phyloP scores from a whole-genome alignment of 2,113 vertebrate genomes.

The Onychorhynchus coronatus region DNA sequence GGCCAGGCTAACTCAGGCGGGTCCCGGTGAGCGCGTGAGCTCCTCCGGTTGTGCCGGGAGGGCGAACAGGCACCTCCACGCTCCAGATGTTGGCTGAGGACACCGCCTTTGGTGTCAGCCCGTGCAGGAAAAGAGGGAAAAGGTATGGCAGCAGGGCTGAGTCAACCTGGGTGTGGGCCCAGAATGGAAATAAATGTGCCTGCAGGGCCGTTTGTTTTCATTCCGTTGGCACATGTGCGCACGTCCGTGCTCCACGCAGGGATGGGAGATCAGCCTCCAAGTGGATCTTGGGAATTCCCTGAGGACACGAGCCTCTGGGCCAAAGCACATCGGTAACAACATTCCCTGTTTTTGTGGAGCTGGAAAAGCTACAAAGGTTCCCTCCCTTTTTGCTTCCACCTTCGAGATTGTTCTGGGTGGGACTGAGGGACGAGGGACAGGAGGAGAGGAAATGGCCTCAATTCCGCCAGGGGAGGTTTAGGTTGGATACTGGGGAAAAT shows the following conservation, averaged over 20 bases:
- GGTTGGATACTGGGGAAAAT: not conserved
- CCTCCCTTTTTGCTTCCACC: not conserved
- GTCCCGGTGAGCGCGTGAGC: not conserved
- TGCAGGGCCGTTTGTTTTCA: not conserved
- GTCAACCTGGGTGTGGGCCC: slow-evolving; percentile 11
- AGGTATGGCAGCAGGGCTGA: slow-evolving; percentile 11
- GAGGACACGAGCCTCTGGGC: not conserved
- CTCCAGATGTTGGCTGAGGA: slow-evolving; percentile 12
- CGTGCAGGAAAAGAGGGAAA: not conserved
- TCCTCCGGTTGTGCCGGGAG: not conserved
- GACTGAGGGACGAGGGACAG: not conserved
- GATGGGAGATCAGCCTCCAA: not conserved
- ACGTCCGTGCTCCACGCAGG: accelerated
- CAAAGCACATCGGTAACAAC: not conserved
- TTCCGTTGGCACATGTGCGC: not conserved
- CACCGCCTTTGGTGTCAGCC: not conserved
- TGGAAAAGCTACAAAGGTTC: not conserved
- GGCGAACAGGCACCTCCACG: not conserved
- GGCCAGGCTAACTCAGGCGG: not conserved
- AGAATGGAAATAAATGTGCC: not conserved
- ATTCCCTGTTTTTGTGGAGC: not conserved
- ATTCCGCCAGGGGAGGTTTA: not conserved
- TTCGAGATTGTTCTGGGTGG: not conserved
- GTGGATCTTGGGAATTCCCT: not conserved
- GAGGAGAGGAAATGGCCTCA: not conserved